phyloP scores from a whole-genome alignment of 2,888 invertebrate species.

The Podabrus alpinus region DNA sequence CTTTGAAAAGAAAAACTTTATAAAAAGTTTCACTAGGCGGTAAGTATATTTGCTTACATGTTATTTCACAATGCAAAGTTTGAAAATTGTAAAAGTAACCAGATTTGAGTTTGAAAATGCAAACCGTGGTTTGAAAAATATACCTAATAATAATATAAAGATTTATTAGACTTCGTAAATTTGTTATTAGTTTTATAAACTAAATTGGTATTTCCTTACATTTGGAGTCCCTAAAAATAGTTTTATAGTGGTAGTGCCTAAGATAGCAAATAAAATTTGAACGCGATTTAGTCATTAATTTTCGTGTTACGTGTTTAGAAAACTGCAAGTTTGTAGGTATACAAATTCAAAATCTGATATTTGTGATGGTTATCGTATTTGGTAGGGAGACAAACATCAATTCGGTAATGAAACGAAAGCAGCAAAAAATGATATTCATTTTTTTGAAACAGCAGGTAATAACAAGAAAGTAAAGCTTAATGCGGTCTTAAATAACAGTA shows the following conservation, averaged over 20 bases:
- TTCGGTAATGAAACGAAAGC: neutral
- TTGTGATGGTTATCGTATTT: neutral
- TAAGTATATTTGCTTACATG: neutral
- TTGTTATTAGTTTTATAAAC: neutral
- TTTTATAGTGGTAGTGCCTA: neutral
- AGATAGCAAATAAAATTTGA: constrained; percentile 16
- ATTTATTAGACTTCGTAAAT: neutral
- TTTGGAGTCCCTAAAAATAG: neutral
- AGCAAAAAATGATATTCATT: neutral
- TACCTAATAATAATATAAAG: neutral
- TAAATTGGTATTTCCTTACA: constrained; percentile 2
- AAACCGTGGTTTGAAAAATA: neutral
- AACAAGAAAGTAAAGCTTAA: neutral
- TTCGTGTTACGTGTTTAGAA: constrained; percentile 8
- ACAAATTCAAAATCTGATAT: neutral
- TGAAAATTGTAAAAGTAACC: neutral
- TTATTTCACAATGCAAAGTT: neutral
- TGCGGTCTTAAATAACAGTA: neutral
- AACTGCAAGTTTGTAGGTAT: neutral
- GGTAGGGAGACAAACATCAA: neutral
- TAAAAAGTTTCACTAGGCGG: neutral
- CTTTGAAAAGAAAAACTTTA: neutral
- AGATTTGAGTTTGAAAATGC: neutral
- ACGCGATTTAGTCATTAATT: constrained; percentile 22
- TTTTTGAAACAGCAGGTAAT: neutral